Conservation (phyloP, 2,888 invertebrate species). For the Diarsia mendica region DNA sequence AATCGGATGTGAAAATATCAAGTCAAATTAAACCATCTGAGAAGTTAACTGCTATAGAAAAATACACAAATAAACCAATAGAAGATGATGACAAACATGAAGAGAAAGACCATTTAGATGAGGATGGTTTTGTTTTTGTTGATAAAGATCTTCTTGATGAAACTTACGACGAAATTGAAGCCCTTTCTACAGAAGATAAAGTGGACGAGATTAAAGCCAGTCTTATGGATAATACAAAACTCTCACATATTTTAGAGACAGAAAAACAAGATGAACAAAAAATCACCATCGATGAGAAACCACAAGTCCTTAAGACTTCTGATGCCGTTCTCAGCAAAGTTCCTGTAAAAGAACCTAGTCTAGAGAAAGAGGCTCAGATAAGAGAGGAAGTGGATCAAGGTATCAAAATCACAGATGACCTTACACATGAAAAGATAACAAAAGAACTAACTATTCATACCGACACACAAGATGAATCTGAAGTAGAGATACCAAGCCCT, state of each 20-base stretch:
- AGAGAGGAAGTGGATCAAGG: conserved; percentile 52
- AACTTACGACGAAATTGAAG: conserved; percentile 69
- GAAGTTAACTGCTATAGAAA: conserved; percentile 21
- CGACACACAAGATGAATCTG: conserved; percentile 25
- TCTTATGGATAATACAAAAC: conserved; percentile 21
- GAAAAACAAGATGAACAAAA: conserved; percentile 82
- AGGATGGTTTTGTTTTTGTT: conserved; percentile 51
- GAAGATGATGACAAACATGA: conserved; percentile 28
- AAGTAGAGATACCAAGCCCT: conserved; percentile 50
- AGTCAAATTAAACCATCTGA: conserved; percentile 32
- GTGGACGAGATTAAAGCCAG: conserved; percentile 6
- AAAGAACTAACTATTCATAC: conserved; percentile 40
- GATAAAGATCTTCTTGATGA: conserved; percentile 82
- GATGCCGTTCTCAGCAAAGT: conserved; percentile 63
- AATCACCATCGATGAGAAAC: conserved; percentile 65
- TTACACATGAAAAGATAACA: conserved; percentile 29
- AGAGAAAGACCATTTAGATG: conserved; percentile 44
- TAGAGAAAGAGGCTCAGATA: conserved; percentile 73
- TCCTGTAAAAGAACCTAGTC: conserved; percentile 77
- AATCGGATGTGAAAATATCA: conserved; percentile 10
- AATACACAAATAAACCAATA: conserved; percentile 26
- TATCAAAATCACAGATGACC: conserved; percentile 42
- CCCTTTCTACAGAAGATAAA: conserved; percentile 28
- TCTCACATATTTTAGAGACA: conserved; percentile 62
- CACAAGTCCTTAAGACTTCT: conserved; percentile 49